phyloP scores from a whole-genome alignment of 92 coral and sea anemone species.

The Pocillopora grandis region DNA sequence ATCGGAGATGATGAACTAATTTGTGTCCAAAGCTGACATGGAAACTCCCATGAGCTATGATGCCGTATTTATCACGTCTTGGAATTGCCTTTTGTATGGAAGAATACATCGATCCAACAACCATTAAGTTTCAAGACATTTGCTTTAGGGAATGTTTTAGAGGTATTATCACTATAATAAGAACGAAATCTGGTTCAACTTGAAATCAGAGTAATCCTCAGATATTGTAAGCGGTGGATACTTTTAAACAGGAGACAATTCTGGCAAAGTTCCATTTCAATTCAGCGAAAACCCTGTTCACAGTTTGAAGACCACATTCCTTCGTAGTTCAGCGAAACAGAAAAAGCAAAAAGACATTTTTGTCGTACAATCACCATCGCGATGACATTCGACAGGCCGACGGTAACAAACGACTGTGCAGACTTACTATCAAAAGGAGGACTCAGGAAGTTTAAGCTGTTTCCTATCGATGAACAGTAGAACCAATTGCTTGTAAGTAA shows the following conservation, averaged over 20 bases:
- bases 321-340: background rate
- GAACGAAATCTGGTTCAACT: background rate
- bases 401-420: background rate
- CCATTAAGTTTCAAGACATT: too few relatives aligned
- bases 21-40: too few relatives aligned
- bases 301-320: background rate
- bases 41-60: too few relatives aligned
- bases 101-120: too few relatives aligned
- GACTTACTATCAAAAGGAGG: background rate
- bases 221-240: background rate
- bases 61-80: too few relatives aligned
- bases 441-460: too few relatives aligned
- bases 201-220: background rate
- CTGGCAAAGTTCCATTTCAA: background rate
- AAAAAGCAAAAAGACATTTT: background rate
- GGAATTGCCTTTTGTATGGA: too few relatives aligned
- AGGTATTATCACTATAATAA: background rate
- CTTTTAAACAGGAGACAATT: background rate
- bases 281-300: background rate
- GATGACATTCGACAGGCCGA: background rate
- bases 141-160: background rate
- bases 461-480: conserved; percentile 5
- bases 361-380: background rate
- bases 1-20: too few relatives aligned
- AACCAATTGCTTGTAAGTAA: background rate